Base-by-base conservation (phyloP, 2,888 invertebrate species). In the Dynastes maya region DNA sequence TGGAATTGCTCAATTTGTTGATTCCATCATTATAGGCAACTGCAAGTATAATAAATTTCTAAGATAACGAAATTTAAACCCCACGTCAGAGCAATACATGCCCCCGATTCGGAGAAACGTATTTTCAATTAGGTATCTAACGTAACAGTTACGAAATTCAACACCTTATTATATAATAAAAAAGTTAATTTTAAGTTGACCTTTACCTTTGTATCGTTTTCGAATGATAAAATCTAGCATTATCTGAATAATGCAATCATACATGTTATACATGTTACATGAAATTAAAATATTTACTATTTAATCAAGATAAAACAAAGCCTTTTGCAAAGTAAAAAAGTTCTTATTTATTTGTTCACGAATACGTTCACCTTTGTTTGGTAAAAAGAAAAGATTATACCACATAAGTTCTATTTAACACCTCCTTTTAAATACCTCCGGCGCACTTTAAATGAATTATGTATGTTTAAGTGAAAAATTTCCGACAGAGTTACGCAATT, bases 271-370 rank as follows among this genome's bases (percentile, higher is more conserved):
- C 22, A 22, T 8, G 5, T 22, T 2, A 58, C 9, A 58, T 58
- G 8, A 22, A 61, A 63, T 13, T 63, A 63, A 63, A 32, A 2
- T 32, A 32, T 63, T 29, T 63, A 32, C 13, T 45, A 45, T 45
- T 45, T 45, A 45, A 45, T 45, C 45, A 45, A 32, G 63, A 63
- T 63, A 27, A 32, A 63, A 63, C 11, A 63, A 63, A 63, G 63
- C 11, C 29, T 13, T 61, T 63, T 63, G 32, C 11, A 32, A 27
- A 29, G n/a, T 6, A 55, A 55, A 55, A 16, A 63, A 32, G 32
- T 13, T 63, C 32, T 32, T 63, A 63, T 32, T 29, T 29, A 13
- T 63, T 27, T 61, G 22, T 6, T 58, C 16, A 29, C 16, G 29
- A 29, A 63, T 32, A 2, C 29, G 11, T 13, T 63, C 13, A 63